Percentiles rank a stretch among this genome's conserved stretches.
Conservation (phyloP, 2,888 invertebrate species). For the Erebia ligea region DNA sequence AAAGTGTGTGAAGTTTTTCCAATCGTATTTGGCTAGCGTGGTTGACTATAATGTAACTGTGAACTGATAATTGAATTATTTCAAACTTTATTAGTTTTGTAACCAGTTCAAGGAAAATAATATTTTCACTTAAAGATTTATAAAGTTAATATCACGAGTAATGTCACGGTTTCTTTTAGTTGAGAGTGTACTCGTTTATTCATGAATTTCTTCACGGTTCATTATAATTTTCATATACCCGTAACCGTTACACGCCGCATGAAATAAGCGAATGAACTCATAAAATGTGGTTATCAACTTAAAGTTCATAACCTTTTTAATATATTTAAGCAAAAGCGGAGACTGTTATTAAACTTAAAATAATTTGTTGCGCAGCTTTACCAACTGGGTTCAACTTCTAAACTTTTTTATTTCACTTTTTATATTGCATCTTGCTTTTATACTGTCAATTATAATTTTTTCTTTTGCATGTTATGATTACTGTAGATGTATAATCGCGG, state of each 20-base stretch:
- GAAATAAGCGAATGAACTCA: conserved; percentile 27
- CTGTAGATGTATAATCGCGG: no score
- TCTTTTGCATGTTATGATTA: no score
- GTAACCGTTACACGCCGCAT: not conserved
- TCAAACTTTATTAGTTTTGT: no score
- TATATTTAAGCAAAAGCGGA: conserved; percentile 9
- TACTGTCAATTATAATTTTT: no score
- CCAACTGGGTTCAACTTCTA: not conserved
- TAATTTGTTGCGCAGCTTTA: conserved; percentile 3
- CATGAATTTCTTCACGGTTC: not conserved
- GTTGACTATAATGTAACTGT: no score
- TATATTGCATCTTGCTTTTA: not conserved
- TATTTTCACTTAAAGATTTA: no score
- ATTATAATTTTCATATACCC: not conserved
- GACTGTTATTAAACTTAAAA: conserved; percentile 15
- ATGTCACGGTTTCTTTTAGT: not conserved
- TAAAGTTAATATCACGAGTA: no score
- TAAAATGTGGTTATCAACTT: conserved; percentile 19
- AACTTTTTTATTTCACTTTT: conserved; percentile 9
- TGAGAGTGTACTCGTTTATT: not conserved
- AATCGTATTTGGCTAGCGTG: no score
- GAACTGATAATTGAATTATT: not conserved
- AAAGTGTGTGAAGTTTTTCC: no score
- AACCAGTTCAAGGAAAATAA: no score
- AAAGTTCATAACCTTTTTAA: conserved; percentile 18